Evolutionary conservation across 2,888 invertebrate species (phyloP), one percentile per base, ranked within the genome.

Genomic region (Yponomeuta evonymella): DNA sequence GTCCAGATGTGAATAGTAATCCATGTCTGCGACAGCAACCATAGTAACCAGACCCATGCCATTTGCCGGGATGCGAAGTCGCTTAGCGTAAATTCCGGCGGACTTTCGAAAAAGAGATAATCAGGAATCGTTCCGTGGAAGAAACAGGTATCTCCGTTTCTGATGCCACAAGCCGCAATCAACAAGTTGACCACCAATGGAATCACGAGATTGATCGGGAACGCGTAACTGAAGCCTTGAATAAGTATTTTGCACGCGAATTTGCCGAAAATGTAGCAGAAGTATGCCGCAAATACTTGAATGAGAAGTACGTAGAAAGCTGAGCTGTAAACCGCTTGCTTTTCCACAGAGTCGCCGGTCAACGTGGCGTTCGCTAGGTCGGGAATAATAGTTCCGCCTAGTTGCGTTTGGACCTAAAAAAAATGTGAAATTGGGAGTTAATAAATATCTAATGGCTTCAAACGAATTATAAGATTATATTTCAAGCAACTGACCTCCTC

Each of bases 1-100:
- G 97, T 98, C 99, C 99, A 99, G 75, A 99, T 97, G 81, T 99
- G 99, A 72, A 98, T 93, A 0, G 98, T 97, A 71, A 99, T 97
- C 98, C 99, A 99, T 0, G 98, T 97, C 88, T 99, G 99, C 1
- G 98, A 98, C 3, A 98, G 85, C 71, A 98, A 88, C 97, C 99
- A 98, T 12, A 98, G 83, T 71, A 98, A 86, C 98, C 98, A 98
- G 10, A 97, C 95, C 97, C 98, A 98, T 0, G 96, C 97, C 93
- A 98, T 97, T 93, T 97, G 96, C 75, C 95, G 95, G 0, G 96
- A 95, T 71, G 97, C 95, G 82, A 97, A 97, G 79, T 97, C 96
- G 78, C 96, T 96, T 36, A 98, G 93, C 77, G 96, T 95, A 76
- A 96, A 95, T 12, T 95, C 95, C 91, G 96, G 94, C 11, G 98